These are phyloP conservation scores for Oreocharis arfaki DNA, from an alignment of 2,113 vertebrate species.

Conservation along the genomic window DNA sequence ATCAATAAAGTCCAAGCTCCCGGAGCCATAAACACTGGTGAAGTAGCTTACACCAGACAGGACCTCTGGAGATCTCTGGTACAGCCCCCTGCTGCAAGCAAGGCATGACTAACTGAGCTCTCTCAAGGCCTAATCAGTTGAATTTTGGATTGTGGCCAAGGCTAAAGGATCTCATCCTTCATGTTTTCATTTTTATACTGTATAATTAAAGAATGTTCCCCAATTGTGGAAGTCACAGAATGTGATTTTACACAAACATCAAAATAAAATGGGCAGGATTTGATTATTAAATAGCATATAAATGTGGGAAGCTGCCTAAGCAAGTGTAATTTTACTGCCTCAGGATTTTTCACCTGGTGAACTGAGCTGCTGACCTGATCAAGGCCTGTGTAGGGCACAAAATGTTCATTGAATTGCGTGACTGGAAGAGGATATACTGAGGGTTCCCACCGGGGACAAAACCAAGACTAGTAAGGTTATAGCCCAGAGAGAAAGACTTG, in stretches of 20 bases:
- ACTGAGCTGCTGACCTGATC: not conserved
- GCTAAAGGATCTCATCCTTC: not conserved
- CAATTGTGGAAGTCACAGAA: not conserved
- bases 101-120: not conserved
- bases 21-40: not conserved
- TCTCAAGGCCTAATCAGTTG: not conserved
- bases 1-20: not conserved
- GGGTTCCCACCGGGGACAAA: not conserved
- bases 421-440: not conserved
- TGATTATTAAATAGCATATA: not conserved
- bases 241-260: not conserved
- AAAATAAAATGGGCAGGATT: not conserved
- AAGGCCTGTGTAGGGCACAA: not conserved
- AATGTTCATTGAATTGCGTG: not conserved
- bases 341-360: not conserved
- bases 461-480: not conserved
- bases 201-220: not conserved
- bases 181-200: not conserved
- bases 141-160: not conserved
- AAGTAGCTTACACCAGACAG: not conserved
- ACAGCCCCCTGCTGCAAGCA: not conserved
- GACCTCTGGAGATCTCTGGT: not conserved
- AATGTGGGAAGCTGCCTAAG: not conserved
- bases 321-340: not conserved
- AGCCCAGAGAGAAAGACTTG: not conserved